phyloP scores from a whole-genome alignment of 1,140 invertebrate genomes.

The Heliconius melpomene region DNA sequence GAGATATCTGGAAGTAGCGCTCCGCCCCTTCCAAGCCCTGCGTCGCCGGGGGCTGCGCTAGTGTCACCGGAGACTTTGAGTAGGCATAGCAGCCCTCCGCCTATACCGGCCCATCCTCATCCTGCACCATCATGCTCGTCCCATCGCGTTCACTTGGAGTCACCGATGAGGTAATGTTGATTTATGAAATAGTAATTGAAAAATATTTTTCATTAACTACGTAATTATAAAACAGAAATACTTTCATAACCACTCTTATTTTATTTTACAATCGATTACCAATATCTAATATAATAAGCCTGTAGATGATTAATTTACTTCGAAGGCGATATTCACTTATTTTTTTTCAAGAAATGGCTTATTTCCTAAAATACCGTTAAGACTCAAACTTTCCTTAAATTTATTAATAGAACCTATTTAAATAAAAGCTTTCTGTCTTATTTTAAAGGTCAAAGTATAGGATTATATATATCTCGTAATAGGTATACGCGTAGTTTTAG shows the following conservation, averaged over 20 bases:
- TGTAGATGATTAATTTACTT: too few relatives aligned
- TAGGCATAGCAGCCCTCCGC: conserved; percentile 75
- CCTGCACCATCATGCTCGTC: conserved; percentile 77
- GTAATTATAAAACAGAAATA: too few relatives aligned
- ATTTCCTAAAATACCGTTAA: background rate
- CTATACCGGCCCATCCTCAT: conserved; percentile 69
- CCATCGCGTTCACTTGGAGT: conserved; percentile 76
- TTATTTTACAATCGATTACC: background rate
- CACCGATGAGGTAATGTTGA: conserved; percentile 65
- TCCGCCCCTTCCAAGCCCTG: conserved; percentile 84
- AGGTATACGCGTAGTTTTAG: background rate
- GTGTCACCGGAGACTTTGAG: conserved; percentile 86
- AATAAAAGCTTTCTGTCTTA: too few relatives aligned
- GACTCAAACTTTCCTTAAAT: too few relatives aligned
- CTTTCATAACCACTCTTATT: background rate
- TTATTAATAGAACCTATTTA: too few relatives aligned
- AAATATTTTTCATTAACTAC: too few relatives aligned
- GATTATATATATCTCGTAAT: background rate
- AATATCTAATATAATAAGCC: too few relatives aligned
- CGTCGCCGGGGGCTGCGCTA: conserved; percentile 86
- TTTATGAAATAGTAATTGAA: background rate
- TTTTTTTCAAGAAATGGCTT: background rate
- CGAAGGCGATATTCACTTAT: background rate
- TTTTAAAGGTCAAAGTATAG: background rate
- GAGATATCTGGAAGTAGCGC: conserved; percentile 65